Evolutionary conservation across 2,113 vertebrate species (phyloP).

Genomic region (Megalops atlanticus): DNA sequence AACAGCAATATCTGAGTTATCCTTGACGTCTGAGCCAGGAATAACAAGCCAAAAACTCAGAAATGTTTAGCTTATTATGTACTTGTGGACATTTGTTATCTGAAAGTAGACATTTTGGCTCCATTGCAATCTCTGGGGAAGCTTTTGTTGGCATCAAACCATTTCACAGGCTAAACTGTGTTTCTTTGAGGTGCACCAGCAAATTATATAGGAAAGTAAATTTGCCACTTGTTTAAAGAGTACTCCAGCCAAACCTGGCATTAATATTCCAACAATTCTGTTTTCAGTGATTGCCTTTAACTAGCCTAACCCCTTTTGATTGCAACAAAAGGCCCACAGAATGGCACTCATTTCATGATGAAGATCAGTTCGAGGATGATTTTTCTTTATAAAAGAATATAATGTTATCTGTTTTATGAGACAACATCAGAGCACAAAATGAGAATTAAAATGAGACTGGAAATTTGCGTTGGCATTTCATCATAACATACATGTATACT

Average conservation of each 20-base stretch:
- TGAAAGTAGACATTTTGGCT: background rate
- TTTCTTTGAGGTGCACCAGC: background rate
- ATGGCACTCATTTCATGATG: too few relatives aligned
- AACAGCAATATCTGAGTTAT: background rate
- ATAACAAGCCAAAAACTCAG: background rate
- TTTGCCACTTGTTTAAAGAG: background rate
- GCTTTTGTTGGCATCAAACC: background rate
- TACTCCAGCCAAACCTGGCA: background rate
- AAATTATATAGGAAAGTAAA: background rate
- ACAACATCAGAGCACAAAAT: too few relatives aligned
- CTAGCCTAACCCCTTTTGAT: too few relatives aligned
- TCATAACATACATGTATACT: too few relatives aligned
- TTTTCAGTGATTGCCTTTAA: background rate
- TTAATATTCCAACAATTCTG: background rate
- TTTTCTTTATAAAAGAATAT: too few relatives aligned
- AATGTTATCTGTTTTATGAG: too few relatives aligned
- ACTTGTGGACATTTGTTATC: slow-evolving; percentile 4
- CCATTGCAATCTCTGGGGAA: background rate
- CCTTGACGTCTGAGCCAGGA: background rate
- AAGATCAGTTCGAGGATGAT: too few relatives aligned
- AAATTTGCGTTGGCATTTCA: too few relatives aligned
- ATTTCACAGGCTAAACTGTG: background rate
- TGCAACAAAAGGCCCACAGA: too few relatives aligned
- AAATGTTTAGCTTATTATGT: background rate
- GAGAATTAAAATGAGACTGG: too few relatives aligned